Base-by-base conservation (phyloP, 2,888 invertebrate species). In the Catocala nupta region DNA sequence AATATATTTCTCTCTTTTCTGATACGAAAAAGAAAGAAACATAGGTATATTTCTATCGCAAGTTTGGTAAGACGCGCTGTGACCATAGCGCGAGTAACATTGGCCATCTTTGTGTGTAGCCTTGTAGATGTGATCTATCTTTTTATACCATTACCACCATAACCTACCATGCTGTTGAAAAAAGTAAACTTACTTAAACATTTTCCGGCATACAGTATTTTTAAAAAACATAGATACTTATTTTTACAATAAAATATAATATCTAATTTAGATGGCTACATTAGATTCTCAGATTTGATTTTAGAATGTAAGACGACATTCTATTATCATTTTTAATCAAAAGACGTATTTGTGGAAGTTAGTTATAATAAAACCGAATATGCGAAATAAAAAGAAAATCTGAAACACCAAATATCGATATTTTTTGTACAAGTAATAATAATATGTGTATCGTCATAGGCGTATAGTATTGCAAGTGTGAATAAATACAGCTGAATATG, bases 201-300 rank as follows among this genome's bases (percentile, higher is more conserved):
- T 42, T 33, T 36, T 54, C 1, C 59, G 25, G 25, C 64, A 51
- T 53, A 48, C 55, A 55, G 47, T 39, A 59, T 42, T 73, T 70
- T 70, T 56, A 62, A 13, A 25, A 36, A 39, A 55, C 45, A 42
- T 64, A 75, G 70, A 78, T 79, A 75, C 81, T 87, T 87, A 85
- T 88, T 90, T 89, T 86, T 87, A 88, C 87, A 86, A 83, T 77
- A 81, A 77, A 71, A 82, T 68, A 48, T 13, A 45, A 11, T 76
- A 82, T 68, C 64, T 80, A 82, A 70, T 65, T 78, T 82, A 82
- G 80, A 82, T 79, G 80, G 84, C 86, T 86, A 81, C 63, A 78
- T 80, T 86, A 84, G 81, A 78, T 67, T 81, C 79, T 85, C 78
- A 75, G 77, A 84, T 82, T 84, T 81, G 81, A 83, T 82, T 84